Evolutionary conservation across 2,888 invertebrate species (phyloP), one percentile per base, ranked within the genome.

Genomic region (Thereva nobilitata): DNA sequence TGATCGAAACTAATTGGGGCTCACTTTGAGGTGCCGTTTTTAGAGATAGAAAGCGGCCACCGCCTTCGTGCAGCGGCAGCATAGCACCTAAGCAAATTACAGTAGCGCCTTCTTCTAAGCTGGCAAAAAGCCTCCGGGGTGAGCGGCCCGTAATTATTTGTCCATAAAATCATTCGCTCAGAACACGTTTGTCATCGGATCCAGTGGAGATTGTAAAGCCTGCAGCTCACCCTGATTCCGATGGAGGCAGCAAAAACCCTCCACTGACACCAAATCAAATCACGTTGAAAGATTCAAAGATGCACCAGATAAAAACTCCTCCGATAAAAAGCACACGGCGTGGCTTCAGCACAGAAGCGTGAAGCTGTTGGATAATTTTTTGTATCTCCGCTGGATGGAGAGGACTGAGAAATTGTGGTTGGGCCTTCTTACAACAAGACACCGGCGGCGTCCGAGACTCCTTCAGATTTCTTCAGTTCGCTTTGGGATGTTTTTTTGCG

Each of bases 321-420:
- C 10, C 1, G 40, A 5, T 5, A 63, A 63, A 63, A 52, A 38
- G 35, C 6, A 63, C 42, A 50, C 52, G 52, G 42, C 37, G 38
- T 42, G 52, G 44, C 53, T 50, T 52, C 52, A 40, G 52, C 52
- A 64, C 64, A 64, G 64, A 64, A 64, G 64, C 64, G 64, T 64
- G 64, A 64, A 64, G 64, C 53, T 64, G 64, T 64, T 53, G 53
- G 64, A 64, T 64, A 64, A 53, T 44, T 44, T 64, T 64, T 64
- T 53, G 12, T 53, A 35, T 10, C 41, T 52, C 52, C 42, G 12
- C 50, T 50, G 61, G 49, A 50, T 23, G 23, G 23, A 23, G 23
- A 23, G 23, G 23, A 23, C 23, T 23, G 40, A 23, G 40, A 41
- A 23, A 40, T 50, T 41, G n/a, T 10, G 23, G 9, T 9, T 10